Conservation (phyloP, 2,113 vertebrate species). For the Gnathonemus longibarbis region DNA sequence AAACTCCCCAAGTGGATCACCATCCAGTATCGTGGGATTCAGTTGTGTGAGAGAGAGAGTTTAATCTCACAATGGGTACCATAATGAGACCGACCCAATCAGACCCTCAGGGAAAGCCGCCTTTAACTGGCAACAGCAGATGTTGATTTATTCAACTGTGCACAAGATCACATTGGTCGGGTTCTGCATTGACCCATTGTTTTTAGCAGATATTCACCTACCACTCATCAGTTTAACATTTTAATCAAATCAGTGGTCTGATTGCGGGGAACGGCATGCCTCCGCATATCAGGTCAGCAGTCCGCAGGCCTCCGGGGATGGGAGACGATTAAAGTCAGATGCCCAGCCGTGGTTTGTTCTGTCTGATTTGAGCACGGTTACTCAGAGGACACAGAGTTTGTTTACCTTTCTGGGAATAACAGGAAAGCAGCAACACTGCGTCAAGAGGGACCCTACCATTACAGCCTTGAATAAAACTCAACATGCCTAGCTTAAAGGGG, state of each 20-base stretch:
- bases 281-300: not conserved
- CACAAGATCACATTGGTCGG: not conserved
- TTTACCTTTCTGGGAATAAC: not conserved
- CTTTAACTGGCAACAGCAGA: not conserved
- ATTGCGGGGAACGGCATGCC: not conserved
- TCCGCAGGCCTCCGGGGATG: not conserved
- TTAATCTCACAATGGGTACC: not conserved
- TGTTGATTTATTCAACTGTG: not conserved
- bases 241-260: not conserved
- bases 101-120: not conserved
- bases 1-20: not conserved
- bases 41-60: not conserved
- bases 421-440: not conserved
- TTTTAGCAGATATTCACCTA: not conserved
- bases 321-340: not conserved
- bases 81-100: not conserved
- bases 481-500: not conserved
- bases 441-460: not conserved
- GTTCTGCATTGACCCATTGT: not conserved
- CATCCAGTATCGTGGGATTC: not conserved
- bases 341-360: not conserved
- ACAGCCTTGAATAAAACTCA: not conserved
- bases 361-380: not conserved
- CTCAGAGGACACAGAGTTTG: not conserved
- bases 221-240: not conserved